These are phyloP conservation scores for Diorhabda sublineata DNA, from an alignment of 1,140 invertebrate species.

Conservation along the genomic window DNA sequence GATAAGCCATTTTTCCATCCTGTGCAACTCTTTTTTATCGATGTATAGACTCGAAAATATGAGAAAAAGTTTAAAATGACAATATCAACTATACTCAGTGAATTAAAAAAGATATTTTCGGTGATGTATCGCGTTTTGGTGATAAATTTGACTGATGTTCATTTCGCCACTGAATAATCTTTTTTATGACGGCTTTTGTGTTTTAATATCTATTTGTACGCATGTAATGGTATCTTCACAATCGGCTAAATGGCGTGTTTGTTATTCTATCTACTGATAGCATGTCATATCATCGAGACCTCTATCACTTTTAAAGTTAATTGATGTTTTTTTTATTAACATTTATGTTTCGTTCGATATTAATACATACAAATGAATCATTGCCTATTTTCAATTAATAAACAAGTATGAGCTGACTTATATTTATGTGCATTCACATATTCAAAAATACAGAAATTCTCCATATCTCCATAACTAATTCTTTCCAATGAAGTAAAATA, in stretches of 20 bases:
- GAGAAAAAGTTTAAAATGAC: background rate
- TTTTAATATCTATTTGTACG: background rate
- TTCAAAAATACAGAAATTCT: too few relatives aligned
- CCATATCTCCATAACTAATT: too few relatives aligned
- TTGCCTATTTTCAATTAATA: too few relatives aligned
- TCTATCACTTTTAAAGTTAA: background rate
- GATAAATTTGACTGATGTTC: background rate
- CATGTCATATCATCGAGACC: background rate
- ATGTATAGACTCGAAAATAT: too few relatives aligned
- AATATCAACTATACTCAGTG: background rate
- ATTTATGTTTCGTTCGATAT: too few relatives aligned
- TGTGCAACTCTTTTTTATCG: too few relatives aligned
- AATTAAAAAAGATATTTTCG: slow-evolving; percentile 1
- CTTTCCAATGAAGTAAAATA: too few relatives aligned
- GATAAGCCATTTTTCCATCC: too few relatives aligned
- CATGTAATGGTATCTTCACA: background rate
- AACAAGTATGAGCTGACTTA: too few relatives aligned
- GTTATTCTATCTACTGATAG: background rate
- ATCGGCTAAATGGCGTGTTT: background rate
- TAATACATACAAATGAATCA: too few relatives aligned
- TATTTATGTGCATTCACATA: too few relatives aligned
- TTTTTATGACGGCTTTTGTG: background rate
- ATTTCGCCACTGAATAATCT: background rate
- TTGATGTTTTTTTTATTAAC: background rate
- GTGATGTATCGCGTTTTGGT: background rate